Base-by-base conservation (phyloP, 1,140 invertebrate genomes). In the Nasonia giraulti region DNA sequence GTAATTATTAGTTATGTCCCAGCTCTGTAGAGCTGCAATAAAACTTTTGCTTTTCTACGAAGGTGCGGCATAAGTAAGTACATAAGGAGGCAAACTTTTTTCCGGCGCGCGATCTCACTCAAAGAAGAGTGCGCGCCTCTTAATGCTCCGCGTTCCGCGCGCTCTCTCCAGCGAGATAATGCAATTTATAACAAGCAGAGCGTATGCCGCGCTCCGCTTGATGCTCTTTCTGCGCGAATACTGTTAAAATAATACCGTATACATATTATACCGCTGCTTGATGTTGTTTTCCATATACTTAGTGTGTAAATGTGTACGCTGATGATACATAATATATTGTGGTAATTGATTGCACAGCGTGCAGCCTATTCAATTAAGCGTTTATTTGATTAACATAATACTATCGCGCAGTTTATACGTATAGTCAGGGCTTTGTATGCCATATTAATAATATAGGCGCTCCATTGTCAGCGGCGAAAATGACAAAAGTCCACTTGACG, bases 1-100 rank as follows among this genome's bases (percentile, higher is more conserved):
- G 55, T 62, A 62, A 62, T 62, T 62, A 62, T 62, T 62, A 62
- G 55, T 62, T 62, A 62, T n/a, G 17, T 62, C 55, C n/a, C 55
- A 20, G 4, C 17, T 62, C 55, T n/a, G 14, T 17, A 50, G 55
- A n/a, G 55, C 17, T 37, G 17, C 55, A 62, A 62, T 62, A 62
- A n/a, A 62, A 62, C 55, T 62, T 62, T 62, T 20, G 55, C 55
- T n/a, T n/a, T 17, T 20, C 14, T 20, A 17, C 55, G 17, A 7
- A 14, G 17, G 17, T 7, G 17, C 17, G 17, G 55, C 17, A 62
- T 62, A 62, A 62, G 17, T 62, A 62, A 62, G 55, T 62, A n/a
- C 17, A 62, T 62, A 62, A 62, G 55, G 55, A 62, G 55, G 55
- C 20, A 62, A 62, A 62, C 55, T 62, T 62, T 62, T 62, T 62